Evolutionary conservation across 2,888 invertebrate genomes (phyloP), one percentile per base, ranked within the genome.

Genomic region (Lordiphosa fenestrarum): DNA sequence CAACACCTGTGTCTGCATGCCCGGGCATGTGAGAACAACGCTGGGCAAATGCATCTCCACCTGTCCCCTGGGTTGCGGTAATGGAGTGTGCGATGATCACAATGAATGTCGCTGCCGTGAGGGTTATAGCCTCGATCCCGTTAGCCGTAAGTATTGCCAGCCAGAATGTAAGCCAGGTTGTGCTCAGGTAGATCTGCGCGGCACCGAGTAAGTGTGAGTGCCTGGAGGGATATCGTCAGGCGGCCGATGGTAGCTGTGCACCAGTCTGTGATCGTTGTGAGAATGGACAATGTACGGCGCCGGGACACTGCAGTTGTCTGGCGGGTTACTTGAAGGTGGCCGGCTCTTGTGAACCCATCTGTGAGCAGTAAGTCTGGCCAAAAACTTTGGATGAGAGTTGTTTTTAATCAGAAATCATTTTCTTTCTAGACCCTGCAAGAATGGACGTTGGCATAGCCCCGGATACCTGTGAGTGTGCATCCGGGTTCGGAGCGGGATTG

Each of bases 1-100:
- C 1, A 89, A 91, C 42, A 87, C 84, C 0, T 91, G 91, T 68
- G 83, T 88, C 57, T 92, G 92, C 65, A 77, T 88, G 7, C 71
- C 84, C 0, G 91, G 91, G 2, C 91, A 90, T 66, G 77, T 87
- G 1, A 72, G 87, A 2, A 87, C 81, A 33, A 55, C 66, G 10
- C 85, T 84, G 38, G 81, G 77, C 2, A 85, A 91, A 69, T 94
- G 94, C 73, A 89, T 93, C 2, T 90, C 94, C 1, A 93, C 93
- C 0, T 94, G 94, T 61, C 94, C 94, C 0, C 91, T 93, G 12
- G 93, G 93, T 3, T 94, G 94, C 67, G 91, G 92, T 56, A 93
- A 94, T 70, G 88, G 89, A 0, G 53, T 75, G 0, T 89, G 89
- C 59, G 75, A 84, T 38, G 84, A 86, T 0, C 60, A 81, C 15